These are phyloP conservation scores for Schlechtendalia chinensis DNA, from an alignment of 1,140 invertebrate genomes.

Conservation along the genomic window DNA sequence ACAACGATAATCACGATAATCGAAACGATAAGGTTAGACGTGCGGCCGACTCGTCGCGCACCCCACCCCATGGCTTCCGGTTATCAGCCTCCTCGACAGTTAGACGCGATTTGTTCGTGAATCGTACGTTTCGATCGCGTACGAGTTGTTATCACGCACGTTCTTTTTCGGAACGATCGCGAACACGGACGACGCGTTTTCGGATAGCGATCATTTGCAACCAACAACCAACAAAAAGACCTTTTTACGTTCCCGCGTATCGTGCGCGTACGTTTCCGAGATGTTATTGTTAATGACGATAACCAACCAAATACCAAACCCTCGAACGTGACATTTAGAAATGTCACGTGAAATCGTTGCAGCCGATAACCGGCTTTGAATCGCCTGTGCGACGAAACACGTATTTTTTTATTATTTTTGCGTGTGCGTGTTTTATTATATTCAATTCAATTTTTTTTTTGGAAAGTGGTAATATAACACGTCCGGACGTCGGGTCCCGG, in stretches of 20 bases:
- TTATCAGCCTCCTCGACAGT: too few species aligned
- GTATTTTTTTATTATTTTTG: not conserved
- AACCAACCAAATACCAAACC: not conserved
- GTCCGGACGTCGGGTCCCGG: not conserved
- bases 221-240: too few species aligned
- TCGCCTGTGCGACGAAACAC: not conserved
- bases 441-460: slow-evolving; percentile 9
- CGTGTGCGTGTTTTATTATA: not conserved
- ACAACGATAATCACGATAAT: too few species aligned
- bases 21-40: not conserved
- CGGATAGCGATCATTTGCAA: not conserved
- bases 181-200: not conserved
- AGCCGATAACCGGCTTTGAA: not conserved
- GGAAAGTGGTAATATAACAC: not conserved
- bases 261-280: too few species aligned
- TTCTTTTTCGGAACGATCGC: not conserved
- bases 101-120: too few species aligned
- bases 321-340: not conserved
- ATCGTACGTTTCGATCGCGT: too few species aligned
- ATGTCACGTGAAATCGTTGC: not conserved
- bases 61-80: too few species aligned
- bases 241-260: not conserved
- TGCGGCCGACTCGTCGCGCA: too few species aligned
- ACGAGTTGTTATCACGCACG: not conserved
- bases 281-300: slow-evolving; percentile 17